Evolutionary conservation across 2,797 vertebrate genomes (phyloP).

Genomic region (Orientallactaga sibirica): DNA sequence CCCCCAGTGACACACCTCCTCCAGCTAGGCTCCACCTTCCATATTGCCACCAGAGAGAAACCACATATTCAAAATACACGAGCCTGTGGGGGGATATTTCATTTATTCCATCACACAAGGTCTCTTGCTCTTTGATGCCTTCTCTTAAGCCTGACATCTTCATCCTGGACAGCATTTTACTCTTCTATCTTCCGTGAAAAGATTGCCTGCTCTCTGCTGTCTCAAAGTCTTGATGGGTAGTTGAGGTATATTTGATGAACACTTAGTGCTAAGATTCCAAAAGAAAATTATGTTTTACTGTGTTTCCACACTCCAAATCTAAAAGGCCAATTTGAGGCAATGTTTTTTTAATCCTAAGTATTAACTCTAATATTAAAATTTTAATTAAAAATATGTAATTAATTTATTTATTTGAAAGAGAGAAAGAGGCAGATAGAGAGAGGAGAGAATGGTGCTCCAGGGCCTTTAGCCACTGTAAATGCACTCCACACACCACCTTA

Average conservation of each 20-base stretch:
- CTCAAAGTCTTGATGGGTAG: neutral
- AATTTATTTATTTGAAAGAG: too few relatives aligned
- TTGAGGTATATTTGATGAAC: neutral
- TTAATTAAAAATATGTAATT: too few relatives aligned
- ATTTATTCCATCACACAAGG: too few relatives aligned
- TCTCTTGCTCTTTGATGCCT: neutral
- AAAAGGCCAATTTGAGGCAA: neutral
- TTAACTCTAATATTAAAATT: neutral
- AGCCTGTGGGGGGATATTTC: too few relatives aligned
- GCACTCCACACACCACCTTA: too few relatives aligned
- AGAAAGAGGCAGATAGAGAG: too few relatives aligned
- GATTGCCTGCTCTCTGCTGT: neutral
- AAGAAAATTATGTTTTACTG: neutral
- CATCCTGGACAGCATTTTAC: neutral
- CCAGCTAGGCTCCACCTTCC: too few relatives aligned
- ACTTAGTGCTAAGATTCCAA: slow-evolving; percentile 22
- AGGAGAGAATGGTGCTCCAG: too few relatives aligned
- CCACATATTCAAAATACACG: too few relatives aligned
- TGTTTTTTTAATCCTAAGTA: slow-evolving; percentile 32
- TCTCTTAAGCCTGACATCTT: neutral
- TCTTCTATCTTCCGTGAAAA: neutral
- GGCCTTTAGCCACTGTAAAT: too few relatives aligned
- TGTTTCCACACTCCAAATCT: neutral
- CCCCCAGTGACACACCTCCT: too few relatives aligned
- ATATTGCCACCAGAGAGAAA: too few relatives aligned